Percentiles rank a stretch among this genome's conserved stretches.
These are phyloP conservation scores for Marmota flaviventris DNA, from an alignment of 2,113 vertebrate genomes.

Conservation along the genomic window DNA sequence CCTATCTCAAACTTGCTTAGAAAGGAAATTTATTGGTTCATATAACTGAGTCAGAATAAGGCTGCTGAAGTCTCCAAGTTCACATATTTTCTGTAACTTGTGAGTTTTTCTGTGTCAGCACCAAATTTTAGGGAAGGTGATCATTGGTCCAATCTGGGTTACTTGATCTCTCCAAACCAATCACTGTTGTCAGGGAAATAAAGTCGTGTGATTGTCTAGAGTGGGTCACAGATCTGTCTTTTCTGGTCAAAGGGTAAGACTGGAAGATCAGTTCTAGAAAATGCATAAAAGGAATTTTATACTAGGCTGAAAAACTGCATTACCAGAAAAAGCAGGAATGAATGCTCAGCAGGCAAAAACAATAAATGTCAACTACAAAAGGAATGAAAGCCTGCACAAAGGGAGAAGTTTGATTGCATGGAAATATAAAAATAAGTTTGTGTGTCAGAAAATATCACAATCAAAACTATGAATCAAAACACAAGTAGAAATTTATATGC, in stretches of 20 bases:
- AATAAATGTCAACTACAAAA: conserved; percentile 29
- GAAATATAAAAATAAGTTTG: not conserved
- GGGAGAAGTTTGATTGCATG: not conserved
- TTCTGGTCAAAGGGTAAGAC: not conserved
- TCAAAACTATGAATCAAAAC: conserved; percentile 30
- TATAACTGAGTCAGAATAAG: not conserved
- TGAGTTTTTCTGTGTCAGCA: not conserved
- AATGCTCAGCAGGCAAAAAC: not conserved
- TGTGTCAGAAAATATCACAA: conserved; percentile 14
- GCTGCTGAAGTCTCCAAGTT: not conserved
- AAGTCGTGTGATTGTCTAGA: not conserved
- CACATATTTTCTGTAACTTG: not conserved
- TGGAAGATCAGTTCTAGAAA: not conserved
- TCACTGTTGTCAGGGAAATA: not conserved
- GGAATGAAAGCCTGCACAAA: not conserved
- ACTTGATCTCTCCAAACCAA: not conserved
- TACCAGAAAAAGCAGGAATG: not conserved
- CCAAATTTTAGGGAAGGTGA: not conserved
- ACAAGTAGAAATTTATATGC: conserved; percentile 20
- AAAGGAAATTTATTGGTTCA: not conserved
- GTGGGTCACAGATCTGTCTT: not conserved
- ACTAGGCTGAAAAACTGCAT: not conserved
- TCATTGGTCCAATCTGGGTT: not conserved
- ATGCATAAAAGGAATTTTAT: not conserved
- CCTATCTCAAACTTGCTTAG: not conserved